Conservation (phyloP, 2,888 invertebrate genomes). For the Sinotaia quadrata region DNA sequence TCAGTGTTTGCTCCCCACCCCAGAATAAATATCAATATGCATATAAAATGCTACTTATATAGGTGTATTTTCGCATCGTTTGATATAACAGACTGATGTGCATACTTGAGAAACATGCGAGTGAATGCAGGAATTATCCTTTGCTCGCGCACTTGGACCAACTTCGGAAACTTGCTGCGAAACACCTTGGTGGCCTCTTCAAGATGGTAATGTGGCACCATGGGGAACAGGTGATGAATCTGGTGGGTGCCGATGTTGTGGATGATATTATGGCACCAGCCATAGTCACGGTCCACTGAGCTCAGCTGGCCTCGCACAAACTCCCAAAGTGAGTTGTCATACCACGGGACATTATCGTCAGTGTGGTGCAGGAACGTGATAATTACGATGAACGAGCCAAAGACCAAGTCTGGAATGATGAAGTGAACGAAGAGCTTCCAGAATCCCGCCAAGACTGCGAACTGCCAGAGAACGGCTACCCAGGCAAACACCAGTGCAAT, state of each 20-base stretch:
- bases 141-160: slow-evolving; percentile 59
- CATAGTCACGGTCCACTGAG: slow-evolving; percentile 68
- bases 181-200: slow-evolving; percentile 65
- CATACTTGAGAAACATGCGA: slow-evolving; percentile 62
- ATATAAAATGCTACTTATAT: slow-evolving; percentile 42
- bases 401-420: slow-evolving; percentile 60
- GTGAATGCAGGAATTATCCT: slow-evolving; percentile 61
- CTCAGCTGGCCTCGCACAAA: slow-evolving; percentile 69
- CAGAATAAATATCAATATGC: neutral
- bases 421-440: slow-evolving; percentile 54
- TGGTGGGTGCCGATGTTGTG: slow-evolving; percentile 69
- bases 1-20: no score
- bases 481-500: slow-evolving; percentile 45
- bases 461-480: slow-evolving; percentile 47
- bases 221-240: slow-evolving; percentile 68
- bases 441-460: slow-evolving; percentile 47
- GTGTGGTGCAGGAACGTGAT: slow-evolving; percentile 70
- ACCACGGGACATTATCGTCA: slow-evolving; percentile 68
- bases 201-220: slow-evolving; percentile 68
- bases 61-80: slow-evolving; percentile 46
- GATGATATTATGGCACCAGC: slow-evolving; percentile 64
- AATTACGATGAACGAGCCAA: slow-evolving; percentile 63
- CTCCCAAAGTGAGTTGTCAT: slow-evolving; percentile 61
- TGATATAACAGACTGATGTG: slow-evolving; percentile 43
- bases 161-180: slow-evolving; percentile 58